These are phyloP conservation scores for Lepidocolaptes lacrymiger DNA, from an alignment of 2,797 vertebrate genomes.

Conservation along the genomic window DNA sequence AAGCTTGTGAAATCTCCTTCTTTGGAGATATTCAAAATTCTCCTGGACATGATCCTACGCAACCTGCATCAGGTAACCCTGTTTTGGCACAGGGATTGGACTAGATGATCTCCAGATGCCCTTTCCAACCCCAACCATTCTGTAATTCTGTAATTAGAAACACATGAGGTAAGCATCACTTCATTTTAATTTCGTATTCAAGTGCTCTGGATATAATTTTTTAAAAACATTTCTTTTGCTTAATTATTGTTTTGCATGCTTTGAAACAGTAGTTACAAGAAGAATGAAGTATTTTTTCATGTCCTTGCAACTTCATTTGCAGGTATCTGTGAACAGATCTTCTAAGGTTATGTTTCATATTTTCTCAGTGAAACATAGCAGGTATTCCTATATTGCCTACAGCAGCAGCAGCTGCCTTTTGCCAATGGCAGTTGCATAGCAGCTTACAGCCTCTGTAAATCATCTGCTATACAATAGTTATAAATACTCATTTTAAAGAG, in stretches of 20 bases:
- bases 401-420: conserved; percentile 6
- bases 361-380: conserved; percentile 32
- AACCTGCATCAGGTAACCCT: not conserved
- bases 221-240: not conserved
- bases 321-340: not conserved
- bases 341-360: conserved; percentile 9
- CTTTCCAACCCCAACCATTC: not conserved
- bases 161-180: not conserved
- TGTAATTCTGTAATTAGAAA: not conserved
- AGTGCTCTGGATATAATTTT: not conserved
- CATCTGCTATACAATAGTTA: not conserved
- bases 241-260: not conserved
- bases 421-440: not conserved
- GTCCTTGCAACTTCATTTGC: not conserved
- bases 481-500: not conserved
- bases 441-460: not conserved
- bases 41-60: rapidly evolving
- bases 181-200: not conserved
- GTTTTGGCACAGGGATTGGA: not conserved
- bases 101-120: not conserved
- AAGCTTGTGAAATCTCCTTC: not conserved
- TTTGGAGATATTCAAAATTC: not conserved
- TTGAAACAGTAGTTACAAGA: not conserved
- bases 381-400: conserved; percentile 41
- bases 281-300: not conserved